Conservation (phyloP, 1,140 invertebrate genomes). For the Psix sp. region DNA sequence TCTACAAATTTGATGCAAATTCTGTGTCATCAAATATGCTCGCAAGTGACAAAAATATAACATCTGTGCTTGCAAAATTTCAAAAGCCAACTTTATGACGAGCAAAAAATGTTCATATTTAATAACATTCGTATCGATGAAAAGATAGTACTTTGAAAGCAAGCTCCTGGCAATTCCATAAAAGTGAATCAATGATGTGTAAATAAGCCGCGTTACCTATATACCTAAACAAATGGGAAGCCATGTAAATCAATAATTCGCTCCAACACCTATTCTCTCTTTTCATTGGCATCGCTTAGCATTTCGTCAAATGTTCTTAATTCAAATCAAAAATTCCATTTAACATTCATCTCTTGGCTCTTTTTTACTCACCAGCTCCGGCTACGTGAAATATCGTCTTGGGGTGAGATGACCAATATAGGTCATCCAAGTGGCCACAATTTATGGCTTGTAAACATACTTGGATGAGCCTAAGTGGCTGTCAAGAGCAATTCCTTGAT, state of each 20-base stretch:
- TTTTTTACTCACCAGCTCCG: not conserved
- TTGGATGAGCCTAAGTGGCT: not conserved
- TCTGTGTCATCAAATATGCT: too few relatives aligned
- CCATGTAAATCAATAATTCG: constrained; percentile 51
- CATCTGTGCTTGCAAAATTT: too few relatives aligned
- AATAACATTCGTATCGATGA: not conserved
- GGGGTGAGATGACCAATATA: not conserved
- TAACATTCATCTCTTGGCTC: not conserved
- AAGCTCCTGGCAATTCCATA: constrained; percentile 28
- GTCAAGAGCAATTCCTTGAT: constrained; percentile 5
- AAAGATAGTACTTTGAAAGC: constrained; percentile 15
- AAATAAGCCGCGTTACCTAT: constrained; percentile 46
- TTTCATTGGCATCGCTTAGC: too few relatives aligned
- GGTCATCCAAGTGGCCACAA: constrained; percentile 7
- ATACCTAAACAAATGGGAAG: constrained; percentile 41
- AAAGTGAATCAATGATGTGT: constrained; percentile 49
- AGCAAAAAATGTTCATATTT: too few relatives aligned
- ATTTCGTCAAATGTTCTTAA: constrained; percentile 31
- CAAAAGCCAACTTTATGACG: too few relatives aligned
- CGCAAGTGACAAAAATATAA: too few relatives aligned
- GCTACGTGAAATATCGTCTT: constrained; percentile 1
- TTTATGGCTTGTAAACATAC: constrained; percentile 11
- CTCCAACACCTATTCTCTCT: constrained; percentile 9
- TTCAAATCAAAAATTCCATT: too few relatives aligned
- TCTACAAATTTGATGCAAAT: too few relatives aligned